Conservation (phyloP, 2,797 vertebrate species). For the Poecilia velifera region DNA sequence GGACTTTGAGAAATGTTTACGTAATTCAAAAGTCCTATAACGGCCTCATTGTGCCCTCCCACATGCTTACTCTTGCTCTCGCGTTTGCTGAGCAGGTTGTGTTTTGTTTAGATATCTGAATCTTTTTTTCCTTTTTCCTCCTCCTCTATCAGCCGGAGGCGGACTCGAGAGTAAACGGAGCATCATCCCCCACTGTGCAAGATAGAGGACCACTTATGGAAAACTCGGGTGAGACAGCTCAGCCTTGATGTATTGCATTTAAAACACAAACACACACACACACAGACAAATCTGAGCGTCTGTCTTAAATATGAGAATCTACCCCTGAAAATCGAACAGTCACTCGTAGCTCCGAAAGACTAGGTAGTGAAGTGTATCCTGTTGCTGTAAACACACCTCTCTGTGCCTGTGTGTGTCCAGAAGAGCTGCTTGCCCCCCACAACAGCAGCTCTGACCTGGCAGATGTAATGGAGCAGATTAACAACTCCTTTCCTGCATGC, state of each 20-base stretch:
- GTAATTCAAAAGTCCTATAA: constrained; percentile 18
- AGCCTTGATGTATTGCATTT: constrained; percentile 5
- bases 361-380: constrained; percentile 15
- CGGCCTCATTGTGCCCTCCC: constrained; percentile 21
- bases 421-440: constrained; percentile 88
- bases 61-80: constrained; percentile 30
- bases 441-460: constrained; percentile 92
- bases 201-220: constrained; percentile 82
- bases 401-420: constrained; percentile 71
- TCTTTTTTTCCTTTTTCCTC: constrained; percentile 6
- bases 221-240: constrained; percentile 84
- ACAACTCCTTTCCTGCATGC: constrained; percentile 93
- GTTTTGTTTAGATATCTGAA: constrained; percentile 49
- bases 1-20: constrained; percentile 27
- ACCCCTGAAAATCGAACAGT: neutral
- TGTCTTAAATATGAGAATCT: neutral
- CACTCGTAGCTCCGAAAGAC: neutral
- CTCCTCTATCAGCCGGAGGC: constrained; percentile 84
- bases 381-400: constrained; percentile 34
- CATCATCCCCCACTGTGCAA: constrained; percentile 85
- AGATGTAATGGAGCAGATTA: constrained; percentile 97
- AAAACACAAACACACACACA: neutral
- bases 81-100: constrained; percentile 26
- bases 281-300: neutral
- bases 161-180: constrained; percentile 87